These are phyloP conservation scores for Gallinago stenura DNA, from an alignment of 2,797 vertebrate genomes.

Conservation along the genomic window DNA sequence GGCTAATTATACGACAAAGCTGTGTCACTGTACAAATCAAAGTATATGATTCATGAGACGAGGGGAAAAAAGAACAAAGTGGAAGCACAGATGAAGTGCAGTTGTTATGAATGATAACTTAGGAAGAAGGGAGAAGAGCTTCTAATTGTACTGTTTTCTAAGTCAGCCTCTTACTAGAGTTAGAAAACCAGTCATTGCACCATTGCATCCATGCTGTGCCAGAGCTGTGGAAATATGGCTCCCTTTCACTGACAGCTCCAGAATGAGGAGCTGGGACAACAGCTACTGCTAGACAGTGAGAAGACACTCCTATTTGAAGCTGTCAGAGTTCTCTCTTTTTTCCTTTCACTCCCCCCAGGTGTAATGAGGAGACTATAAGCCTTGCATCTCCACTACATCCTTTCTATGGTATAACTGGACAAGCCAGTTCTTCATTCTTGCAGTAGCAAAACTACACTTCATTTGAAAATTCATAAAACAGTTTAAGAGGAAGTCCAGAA, in stretches of 20 bases:
- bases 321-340: background rate
- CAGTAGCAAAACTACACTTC: background rate
- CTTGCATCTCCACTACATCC: background rate
- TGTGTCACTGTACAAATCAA: background rate
- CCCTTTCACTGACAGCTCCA: background rate
- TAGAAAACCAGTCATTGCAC: background rate
- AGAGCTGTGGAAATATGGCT: background rate
- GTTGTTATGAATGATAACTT: background rate
- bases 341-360: fast-evolving
- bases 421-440: background rate
- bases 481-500: background rate
- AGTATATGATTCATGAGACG: conserved; percentile 1
- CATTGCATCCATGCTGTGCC: background rate
- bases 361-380: fast-evolving
- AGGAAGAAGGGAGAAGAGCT: background rate
- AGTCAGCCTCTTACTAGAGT: background rate
- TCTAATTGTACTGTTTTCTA: background rate
- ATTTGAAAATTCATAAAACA: background rate
- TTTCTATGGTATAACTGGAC: background rate
- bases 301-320: background rate
- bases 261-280: background rate
- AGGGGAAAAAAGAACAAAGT: background rate
- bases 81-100: background rate
- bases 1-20: conserved; percentile 2
- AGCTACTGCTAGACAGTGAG: background rate